Base-by-base conservation (phyloP, 2,888 invertebrate genomes). In the Uloborus plumipes region DNA sequence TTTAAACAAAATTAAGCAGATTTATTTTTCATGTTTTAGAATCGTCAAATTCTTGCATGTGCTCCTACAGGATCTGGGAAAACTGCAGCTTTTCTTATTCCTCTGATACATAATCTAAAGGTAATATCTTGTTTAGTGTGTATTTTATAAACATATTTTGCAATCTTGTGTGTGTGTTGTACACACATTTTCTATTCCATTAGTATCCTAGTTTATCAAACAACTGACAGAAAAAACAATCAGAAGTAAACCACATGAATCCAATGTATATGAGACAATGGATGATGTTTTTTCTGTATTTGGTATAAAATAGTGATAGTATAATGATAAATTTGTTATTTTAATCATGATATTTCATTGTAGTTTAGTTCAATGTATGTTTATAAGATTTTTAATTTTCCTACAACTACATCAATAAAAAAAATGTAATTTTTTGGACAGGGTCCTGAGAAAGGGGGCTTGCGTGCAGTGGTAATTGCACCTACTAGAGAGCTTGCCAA, bases 51-150 rank as follows among this genome's bases (percentile, higher is more conserved):
- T 50, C 91, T 99, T 87, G 97, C 96, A 0, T 97, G 96, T 89
- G 99, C 99, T 0, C 98, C 98, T 0, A 99, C 99, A 0, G 99
- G 99, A 1, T 98, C 97, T 0, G 99, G 99, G 13, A 99, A 99
- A 90, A 99, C 99, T 0, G 94, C 96, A 0, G 97, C 98, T 0
- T 99, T 98, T 89, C 91, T 98, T 0, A 89, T 98, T 4, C 99
- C 99, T 0, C 90, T 98, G 58, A 92, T 81, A 65, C 81, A 81
- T 51, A 92, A 18, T n/a, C 49, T 84, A 4, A 84, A 84, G 75
- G 91, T 86, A 82, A 51, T 2, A 13, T n/a, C n/a, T n/a, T 61
- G 66, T 65, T 51, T 39, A 55, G 6, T 62, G 9, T 14, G 62
- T 39, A 6, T 31, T 31, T 4, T n/a, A 62, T 62, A 0, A 31